Evolutionary conservation across 1,140 invertebrate genomes (phyloP).

Genomic region (Eriocheir sinensis): DNA sequence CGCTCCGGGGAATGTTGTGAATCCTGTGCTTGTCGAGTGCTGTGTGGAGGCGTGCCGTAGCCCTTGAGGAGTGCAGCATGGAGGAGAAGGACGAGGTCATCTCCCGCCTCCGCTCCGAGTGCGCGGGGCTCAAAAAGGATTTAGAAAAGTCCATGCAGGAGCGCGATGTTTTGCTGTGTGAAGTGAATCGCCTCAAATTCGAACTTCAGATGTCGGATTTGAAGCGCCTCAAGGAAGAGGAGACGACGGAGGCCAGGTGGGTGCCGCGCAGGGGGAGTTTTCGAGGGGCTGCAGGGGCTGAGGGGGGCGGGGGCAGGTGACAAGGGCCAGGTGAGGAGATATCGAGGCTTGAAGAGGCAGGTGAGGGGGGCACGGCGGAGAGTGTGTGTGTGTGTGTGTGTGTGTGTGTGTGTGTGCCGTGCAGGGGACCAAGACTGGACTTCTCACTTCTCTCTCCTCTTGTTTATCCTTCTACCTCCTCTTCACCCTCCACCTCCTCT

Average conservation of each 20-base stretch:
- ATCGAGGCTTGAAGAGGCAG: slow-evolving; percentile 26
- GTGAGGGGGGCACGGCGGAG: not conserved
- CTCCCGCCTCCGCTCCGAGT: slow-evolving; percentile 66
- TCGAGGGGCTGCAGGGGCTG: not conserved
- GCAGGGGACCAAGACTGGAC: not conserved
- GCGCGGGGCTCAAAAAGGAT: slow-evolving; percentile 79
- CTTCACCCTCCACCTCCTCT: not conserved
- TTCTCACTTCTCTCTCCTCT: not conserved
- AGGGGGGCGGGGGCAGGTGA: not conserved
- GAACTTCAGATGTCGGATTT: slow-evolving; percentile 81
- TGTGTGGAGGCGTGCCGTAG: slow-evolving; percentile 39
- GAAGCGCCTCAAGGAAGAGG: slow-evolving; percentile 80
- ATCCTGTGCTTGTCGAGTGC: slow-evolving; percentile 59
- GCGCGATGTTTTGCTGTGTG: slow-evolving; percentile 80
- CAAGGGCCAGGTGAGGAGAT: slow-evolving; percentile 29
- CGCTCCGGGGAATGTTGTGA: slow-evolving; percentile 68
- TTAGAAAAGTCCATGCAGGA: slow-evolving; percentile 80
- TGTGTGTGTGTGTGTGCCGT: too few species aligned
- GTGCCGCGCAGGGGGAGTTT: slow-evolving; percentile 37
- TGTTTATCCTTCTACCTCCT: not conserved
- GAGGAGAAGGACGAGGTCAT: slow-evolving; percentile 77
- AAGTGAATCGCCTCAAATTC: slow-evolving; percentile 81
- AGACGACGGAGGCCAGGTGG: slow-evolving; percentile 76
- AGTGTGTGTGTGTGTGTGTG: too few species aligned
- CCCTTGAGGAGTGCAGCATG: slow-evolving; percentile 53